Evolutionary conservation across 2,113 vertebrate genomes (phyloP).

Genomic region (Egretta garzetta): DNA sequence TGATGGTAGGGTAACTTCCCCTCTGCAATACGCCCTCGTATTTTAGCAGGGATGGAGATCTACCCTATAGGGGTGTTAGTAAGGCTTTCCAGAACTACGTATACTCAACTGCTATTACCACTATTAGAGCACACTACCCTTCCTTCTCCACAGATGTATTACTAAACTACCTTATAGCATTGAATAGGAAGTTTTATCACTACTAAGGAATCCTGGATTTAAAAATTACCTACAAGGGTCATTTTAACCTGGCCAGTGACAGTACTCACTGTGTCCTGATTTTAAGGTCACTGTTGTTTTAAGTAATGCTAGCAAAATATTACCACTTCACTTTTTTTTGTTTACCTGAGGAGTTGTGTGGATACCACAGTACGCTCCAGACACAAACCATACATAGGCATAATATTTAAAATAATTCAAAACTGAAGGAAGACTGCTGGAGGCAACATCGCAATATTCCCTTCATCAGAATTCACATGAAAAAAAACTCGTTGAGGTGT

Average conservation of each 20-base stretch:
- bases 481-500: not conserved
- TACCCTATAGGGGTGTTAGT: fast-evolving
- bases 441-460: not conserved
- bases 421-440: not conserved
- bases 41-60: not conserved
- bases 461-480: not conserved
- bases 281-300: not conserved
- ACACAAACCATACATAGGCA: not conserved
- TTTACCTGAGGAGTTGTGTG: not conserved
- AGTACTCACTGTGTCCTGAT: not conserved
- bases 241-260: not conserved
- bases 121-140: not conserved
- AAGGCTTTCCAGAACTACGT: not conserved
- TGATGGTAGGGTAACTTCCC: not conserved
- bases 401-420: not conserved
- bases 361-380: not conserved
- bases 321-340: not conserved
- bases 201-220: not conserved
- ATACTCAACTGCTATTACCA: not conserved
- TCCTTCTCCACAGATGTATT: not conserved
- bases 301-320: not conserved
- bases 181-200: not conserved
- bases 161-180: not conserved
- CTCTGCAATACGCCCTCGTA: fast-evolving
- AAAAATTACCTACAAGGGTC: not conserved